phyloP scores from a whole-genome alignment of 2,113 vertebrate genomes.

The Sorex araneus region DNA sequence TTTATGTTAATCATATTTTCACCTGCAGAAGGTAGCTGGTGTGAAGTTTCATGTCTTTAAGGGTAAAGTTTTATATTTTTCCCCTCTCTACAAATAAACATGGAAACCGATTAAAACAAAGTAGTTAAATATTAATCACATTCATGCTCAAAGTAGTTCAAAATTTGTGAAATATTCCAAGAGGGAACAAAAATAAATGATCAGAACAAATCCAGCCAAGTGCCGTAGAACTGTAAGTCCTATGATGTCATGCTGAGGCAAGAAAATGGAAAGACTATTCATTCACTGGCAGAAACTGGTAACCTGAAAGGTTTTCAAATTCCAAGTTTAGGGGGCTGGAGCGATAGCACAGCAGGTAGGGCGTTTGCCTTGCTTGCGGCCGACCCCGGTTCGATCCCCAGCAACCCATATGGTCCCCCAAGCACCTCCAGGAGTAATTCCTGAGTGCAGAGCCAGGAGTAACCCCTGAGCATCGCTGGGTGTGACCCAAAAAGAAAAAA shows the following conservation, averaged over 20 bases:
- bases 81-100: conserved; percentile 36
- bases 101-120: conserved; percentile 28
- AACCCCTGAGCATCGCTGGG: no score
- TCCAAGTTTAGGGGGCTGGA: background rate
- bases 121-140: conserved; percentile 49
- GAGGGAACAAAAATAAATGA: background rate
- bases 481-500: no score
- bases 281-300: background rate
- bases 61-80: background rate
- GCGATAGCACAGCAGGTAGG: no score
- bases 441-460: no score
- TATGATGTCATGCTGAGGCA: background rate
- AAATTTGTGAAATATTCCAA: conserved; percentile 61
- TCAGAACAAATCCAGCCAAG: background rate
- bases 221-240: background rate
- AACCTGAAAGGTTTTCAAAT: background rate
- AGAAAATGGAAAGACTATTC: background rate
- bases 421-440: no score
- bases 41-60: background rate
- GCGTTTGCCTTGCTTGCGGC: no score
- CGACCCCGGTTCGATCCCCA: no score
- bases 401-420: no score
- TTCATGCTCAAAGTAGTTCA: conserved; percentile 32
- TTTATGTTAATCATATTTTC: conserved; percentile 25
- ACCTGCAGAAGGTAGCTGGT: background rate